Evolutionary conservation across 92 coral and sea anemone species (phyloP), one percentile per base, ranked within the genome.

Genomic region (Isaurus tuberculatus): DNA sequence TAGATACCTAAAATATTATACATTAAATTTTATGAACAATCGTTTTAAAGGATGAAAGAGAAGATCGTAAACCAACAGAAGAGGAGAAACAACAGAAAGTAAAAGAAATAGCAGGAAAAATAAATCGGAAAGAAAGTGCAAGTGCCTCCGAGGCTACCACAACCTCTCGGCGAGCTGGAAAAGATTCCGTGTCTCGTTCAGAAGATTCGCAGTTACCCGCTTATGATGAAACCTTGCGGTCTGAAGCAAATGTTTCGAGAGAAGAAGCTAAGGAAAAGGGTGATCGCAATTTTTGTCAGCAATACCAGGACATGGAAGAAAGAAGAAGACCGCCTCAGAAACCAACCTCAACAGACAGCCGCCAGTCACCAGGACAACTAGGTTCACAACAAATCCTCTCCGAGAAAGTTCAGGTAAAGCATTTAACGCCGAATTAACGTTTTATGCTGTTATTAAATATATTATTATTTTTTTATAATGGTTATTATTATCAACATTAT

Each of bases 31-130:
- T 2, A 2, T n/a, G 8, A 55, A 19, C 7, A 6, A n/a, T 55
- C n/a, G 25, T 74, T 53, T 74, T 72, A 23, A 58, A 77, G 82
- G 82, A 77, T 44, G 82, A 77, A 42, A 58, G 69, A 60, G 82
- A 77, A 58, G 68, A 77, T 20, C 82, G 82, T 28, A 77, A 77
- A 16, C 16, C 70, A n/a, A 26, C 34, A 9, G 82, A 77, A 14
- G 82, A 77, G 28, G 82, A 77, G 22, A 60, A 55, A 55, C 63
- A 55, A 8, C 63, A 36, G 34, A 77, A 77, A 77, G 51, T n/a
- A 22, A 69, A 77, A 37, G 69, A 77, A 77, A 25, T 34, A 77
- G 3, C 69, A 5, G 33, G 7, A 10, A 77, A 77, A 60, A n/a
- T 46, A 2, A 70, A 57, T 44, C 70, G 53, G 19, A 77, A 77